Conservation (phyloP, 2,797 vertebrate species). For the Chiroxiphia lanceolata region DNA sequence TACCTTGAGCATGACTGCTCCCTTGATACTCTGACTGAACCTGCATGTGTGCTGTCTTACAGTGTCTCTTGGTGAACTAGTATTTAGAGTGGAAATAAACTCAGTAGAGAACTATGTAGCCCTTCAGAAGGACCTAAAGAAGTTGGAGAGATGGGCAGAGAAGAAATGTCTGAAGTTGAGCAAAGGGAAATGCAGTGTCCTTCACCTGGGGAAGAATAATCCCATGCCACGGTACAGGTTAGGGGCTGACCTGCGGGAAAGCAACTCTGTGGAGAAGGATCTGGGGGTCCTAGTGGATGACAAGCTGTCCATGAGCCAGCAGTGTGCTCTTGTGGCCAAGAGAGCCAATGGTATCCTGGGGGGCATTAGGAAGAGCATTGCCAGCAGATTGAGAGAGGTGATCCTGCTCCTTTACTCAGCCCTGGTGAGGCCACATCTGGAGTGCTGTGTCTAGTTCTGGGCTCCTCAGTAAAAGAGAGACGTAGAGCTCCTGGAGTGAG, state of each 20-base stretch:
- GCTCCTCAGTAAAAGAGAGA: not conserved
- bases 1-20: not conserved
- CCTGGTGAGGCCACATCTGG: not conserved
- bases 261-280: not conserved
- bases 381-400: fast-evolving
- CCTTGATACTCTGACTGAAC: not conserved
- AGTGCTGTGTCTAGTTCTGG: not conserved
- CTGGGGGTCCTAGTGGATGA: not conserved
- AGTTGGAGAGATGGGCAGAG: not conserved
- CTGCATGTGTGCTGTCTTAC: fast-evolving
- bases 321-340: not conserved
- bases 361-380: not conserved
- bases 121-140: not conserved
- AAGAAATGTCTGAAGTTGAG: not conserved
- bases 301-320: not conserved
- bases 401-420: not conserved
- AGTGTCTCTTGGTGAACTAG: not conserved
- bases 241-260: fast-evolving
- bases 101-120: not conserved
- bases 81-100: not conserved
- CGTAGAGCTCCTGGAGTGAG: not conserved
- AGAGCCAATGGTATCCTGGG: not conserved
- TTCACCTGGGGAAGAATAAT: not conserved
- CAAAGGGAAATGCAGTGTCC: not conserved
- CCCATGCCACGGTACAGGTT: not conserved